phyloP scores from a whole-genome alignment of 2,797 vertebrate genomes.

The Oreortyx pictus region DNA sequence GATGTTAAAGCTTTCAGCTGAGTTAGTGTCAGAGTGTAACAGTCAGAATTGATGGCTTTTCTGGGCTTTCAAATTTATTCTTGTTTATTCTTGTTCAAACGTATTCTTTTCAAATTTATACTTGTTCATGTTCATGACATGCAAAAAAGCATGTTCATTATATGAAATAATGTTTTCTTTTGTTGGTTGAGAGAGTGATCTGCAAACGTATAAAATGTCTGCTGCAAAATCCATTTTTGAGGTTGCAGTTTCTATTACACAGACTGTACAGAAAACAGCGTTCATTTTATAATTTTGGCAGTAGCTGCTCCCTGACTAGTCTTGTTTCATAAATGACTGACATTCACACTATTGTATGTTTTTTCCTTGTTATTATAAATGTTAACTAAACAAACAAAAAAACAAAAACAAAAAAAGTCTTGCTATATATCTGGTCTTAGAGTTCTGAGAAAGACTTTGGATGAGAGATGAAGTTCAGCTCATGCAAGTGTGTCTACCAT shows the following conservation, averaged over 20 bases:
- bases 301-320: neutral
- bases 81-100: neutral
- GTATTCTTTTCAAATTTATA: neutral
- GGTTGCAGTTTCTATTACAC: neutral
- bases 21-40: neutral
- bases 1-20: neutral
- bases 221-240: neutral
- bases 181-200: neutral
- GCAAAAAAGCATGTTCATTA: neutral
- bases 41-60: neutral
- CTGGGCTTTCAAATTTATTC: neutral
- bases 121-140: neutral
- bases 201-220: neutral
- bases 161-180: rapidly evolving
- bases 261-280: neutral
- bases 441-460: neutral
- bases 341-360: neutral
- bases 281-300: neutral
- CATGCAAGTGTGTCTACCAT: neutral
- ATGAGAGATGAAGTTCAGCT: neutral
- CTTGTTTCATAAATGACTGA: neutral
- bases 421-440: neutral
- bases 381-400: neutral
- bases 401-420: neutral
- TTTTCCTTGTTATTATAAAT: neutral